These are phyloP conservation scores for Hyles lineata DNA, from an alignment of 2,888 invertebrate species.

Conservation along the genomic window DNA sequence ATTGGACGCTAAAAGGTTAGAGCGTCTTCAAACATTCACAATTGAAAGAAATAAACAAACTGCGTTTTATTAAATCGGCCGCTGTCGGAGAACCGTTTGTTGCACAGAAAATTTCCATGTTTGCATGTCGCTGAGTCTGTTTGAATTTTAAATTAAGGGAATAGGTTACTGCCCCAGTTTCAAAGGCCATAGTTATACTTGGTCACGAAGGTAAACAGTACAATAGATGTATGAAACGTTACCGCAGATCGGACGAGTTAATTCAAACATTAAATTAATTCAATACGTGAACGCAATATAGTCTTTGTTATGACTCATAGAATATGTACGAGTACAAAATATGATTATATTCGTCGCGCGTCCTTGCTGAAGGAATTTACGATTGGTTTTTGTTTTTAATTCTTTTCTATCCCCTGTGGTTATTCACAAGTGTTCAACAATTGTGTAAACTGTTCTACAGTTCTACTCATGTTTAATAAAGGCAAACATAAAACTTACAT, in stretches of 20 bases:
- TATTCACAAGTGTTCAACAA: constrained; percentile 16
- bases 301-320: neutral
- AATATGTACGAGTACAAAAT: constrained; percentile 9
- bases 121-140: constrained; percentile 50
- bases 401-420: neutral
- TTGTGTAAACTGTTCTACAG: constrained; percentile 23
- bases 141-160: constrained; percentile 65
- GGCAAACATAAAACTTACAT: constrained; percentile 2
- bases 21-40: constrained; percentile 13
- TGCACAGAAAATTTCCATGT: constrained; percentile 47
- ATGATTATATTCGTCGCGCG: neutral
- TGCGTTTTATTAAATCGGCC: constrained; percentile 38
- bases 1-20: constrained; percentile 17
- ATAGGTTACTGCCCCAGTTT: constrained; percentile 63
- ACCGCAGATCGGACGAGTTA: constrained; percentile 1
- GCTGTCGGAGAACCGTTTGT: constrained; percentile 47
- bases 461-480: constrained; percentile 10
- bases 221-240: constrained; percentile 13
- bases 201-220: constrained; percentile 47
- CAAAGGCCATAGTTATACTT: constrained; percentile 53
- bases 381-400: constrained; percentile 24
- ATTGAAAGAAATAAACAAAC: constrained; percentile 26
- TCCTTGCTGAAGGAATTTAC: neutral
- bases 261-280: constrained; percentile 19
- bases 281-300: constrained; percentile 16